phyloP scores from a whole-genome alignment of 2,797 vertebrate species.

The Betta splendens region DNA sequence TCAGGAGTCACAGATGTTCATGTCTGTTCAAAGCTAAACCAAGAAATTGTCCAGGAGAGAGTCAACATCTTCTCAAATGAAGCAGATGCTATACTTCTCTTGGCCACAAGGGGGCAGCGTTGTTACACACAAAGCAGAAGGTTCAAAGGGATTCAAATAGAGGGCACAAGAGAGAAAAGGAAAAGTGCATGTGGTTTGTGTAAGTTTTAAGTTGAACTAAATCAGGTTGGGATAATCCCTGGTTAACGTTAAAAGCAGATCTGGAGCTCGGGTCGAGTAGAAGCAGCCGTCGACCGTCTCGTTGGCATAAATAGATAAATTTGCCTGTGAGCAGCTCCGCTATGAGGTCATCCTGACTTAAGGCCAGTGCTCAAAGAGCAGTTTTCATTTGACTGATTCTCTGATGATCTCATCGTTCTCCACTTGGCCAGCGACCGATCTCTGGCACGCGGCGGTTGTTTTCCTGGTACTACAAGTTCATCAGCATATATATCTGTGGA shows the following conservation, averaged over 20 bases:
- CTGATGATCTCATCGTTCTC: conserved; percentile 74
- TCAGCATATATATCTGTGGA: conserved; percentile 33
- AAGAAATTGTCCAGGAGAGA: neutral
- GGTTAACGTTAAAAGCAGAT: too few species aligned
- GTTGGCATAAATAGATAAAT: conserved; percentile 58
- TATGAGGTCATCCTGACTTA: conserved; percentile 71
- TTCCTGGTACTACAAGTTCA: conserved; percentile 45
- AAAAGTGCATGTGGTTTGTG: neutral
- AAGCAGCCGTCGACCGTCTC: conserved; percentile 32
- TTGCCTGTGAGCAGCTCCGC: conserved; percentile 45
- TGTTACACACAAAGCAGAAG: conserved; percentile 4
- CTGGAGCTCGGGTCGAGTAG: conserved; percentile 3
- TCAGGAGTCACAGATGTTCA: neutral
- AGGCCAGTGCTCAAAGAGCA: conserved; percentile 61
- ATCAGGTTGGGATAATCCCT: neutral
- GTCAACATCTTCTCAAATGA: neutral
- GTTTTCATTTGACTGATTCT: conserved; percentile 65
- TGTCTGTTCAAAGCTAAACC: neutral
- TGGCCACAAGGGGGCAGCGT: conserved; percentile 47
- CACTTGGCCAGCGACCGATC: conserved; percentile 66
- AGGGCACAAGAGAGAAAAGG: neutral
- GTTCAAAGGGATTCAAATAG: conserved; percentile 10
- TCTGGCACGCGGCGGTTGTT: conserved; percentile 48
- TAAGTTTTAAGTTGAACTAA: neutral
- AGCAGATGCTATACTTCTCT: neutral